Evolutionary conservation across 2,888 invertebrate genomes (phyloP), one percentile per base, ranked within the genome.

Genomic region (Hirtodrosophila confusa): DNA sequence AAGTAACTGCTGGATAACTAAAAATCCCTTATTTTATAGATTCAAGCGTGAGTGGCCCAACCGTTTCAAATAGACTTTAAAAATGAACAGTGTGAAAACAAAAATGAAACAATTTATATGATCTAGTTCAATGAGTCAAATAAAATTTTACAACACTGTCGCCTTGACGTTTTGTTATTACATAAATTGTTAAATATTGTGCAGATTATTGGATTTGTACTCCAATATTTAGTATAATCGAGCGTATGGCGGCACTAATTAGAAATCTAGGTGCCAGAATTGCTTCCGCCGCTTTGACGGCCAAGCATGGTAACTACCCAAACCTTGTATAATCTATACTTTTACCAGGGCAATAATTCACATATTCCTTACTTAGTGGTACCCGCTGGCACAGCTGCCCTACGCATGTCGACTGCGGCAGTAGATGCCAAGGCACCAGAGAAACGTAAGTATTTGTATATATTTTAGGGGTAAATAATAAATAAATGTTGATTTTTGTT

Each of bases 241-340:
- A 68, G 69, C 70, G 51, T 75, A 91, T 91, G 91, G 90, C 91
- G 71, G 90, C 89, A 39, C 73, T 91, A 74, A 86, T 91, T 37
- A 88, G 90, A 70, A 91, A 80, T 80, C 67, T 91, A 62, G 89
- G 90, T 35, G 69, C 78, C 60, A 86, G 87, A 69, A 72, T 89
- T 56, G 78, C 82, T 62, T 70, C 75, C 33, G 88, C 88, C 48
- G 89, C 86, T 33, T 64, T 87, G 10, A 62, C 84, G 66, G 78
- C 73, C 55, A 89, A 82, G 66, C 89, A 87, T 79, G 89, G 91
- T 91, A 84, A 74, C n/a, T 67, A 45, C 41, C 3, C 12, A 31
- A 50, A 31, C 31, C 6, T 27, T 27, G 27, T 11, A 5, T 4
- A 8, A n/a, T 35, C 9, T 11, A 11, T 8, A 49, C 7, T 6